Base-by-base conservation (phyloP, 2,113 vertebrate genomes). In the Scytalopus superciliaris region DNA sequence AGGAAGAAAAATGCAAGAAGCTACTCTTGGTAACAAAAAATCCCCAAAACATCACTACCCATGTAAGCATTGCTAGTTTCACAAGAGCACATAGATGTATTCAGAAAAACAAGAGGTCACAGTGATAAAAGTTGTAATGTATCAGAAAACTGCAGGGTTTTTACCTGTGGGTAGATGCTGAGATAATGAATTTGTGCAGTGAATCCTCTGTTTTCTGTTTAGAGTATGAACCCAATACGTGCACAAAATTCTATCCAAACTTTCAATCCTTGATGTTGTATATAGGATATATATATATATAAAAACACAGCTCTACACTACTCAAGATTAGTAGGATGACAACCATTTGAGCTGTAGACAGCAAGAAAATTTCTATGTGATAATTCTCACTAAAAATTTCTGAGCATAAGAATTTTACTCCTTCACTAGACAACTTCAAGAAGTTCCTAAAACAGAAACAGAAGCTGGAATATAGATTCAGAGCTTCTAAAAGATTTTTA, bases 131-230 rank as follows among this genome's bases (percentile, higher is more conserved):
- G 47, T 9, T 10, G 31, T 3, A 44, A 88, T 25, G 67, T 60
- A 44, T 92, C 88, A 90, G 89, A 97, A 97, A 97, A 93, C 89
- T 50, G 79, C 52, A 90, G 60, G 25, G 49, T 27, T 94, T 96
- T 95, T 92, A 95, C 39, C 59, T 50, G 37, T 60, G 67, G 57
- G 59, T 68, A 85, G 84, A 90, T 73, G 50, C 53, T 39, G n/a
- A 57, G 35, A 94, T 78, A 97, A 97, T 95, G 70, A 64, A 94
- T 93, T 92, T 78, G 60, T 91, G 13, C 24, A 24, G 12, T 63
- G 75, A 55, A 35, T 56, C 52, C 80, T 28, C 10, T 44, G 21
- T 27, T 84, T 87, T 67, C 9, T 14, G 87, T 84, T 87, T 85
- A 92, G 66, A 69, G 45, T 37, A 67, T 14, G 35, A 93, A 63